Conservation (phyloP, 2,888 invertebrate genomes). For the Hypomecis punctinalis region DNA sequence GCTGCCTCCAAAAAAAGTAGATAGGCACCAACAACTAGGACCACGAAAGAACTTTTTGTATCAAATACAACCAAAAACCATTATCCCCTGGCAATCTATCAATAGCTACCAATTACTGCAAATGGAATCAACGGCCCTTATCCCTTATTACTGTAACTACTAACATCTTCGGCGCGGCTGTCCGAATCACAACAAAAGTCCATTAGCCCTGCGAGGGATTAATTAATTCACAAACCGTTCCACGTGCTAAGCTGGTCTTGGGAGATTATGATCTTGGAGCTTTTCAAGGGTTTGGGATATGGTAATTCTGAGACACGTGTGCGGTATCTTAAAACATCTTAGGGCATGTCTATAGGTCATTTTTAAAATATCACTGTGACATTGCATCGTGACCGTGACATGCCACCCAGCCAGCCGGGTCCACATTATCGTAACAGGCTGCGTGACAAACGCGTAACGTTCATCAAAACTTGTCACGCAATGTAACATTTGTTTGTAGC, state of each 20-base stretch:
- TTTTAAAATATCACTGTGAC: too few relatives aligned
- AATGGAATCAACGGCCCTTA: conserved; percentile 38
- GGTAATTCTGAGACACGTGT: too few relatives aligned
- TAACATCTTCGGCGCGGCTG: conserved; percentile 48
- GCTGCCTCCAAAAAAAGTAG: too few relatives aligned
- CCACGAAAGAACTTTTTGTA: background rate
- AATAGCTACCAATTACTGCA: conserved; percentile 41
- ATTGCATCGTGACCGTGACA: too few relatives aligned
- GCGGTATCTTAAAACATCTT: too few relatives aligned
- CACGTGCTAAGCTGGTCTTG: conserved; percentile 27
- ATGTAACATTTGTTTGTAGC: too few relatives aligned
- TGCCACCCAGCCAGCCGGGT: too few relatives aligned
- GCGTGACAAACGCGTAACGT: too few relatives aligned
- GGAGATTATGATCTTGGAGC: conserved; percentile 21
- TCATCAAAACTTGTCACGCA: too few relatives aligned
- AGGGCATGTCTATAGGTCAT: too few relatives aligned
- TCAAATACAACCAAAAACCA: conserved; percentile 22
- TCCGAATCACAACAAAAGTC: conserved; percentile 67
- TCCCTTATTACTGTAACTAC: conserved; percentile 40
- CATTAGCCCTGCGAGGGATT: conserved; percentile 63
- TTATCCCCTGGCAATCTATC: conserved; percentile 33
- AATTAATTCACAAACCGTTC: conserved; percentile 63
- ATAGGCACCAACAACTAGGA: too few relatives aligned
- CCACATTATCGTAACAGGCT: too few relatives aligned
- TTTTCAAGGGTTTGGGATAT: background rate